Evolutionary conservation across 2,888 invertebrate genomes (phyloP).

Genomic region (Orthosia gothica): DNA sequence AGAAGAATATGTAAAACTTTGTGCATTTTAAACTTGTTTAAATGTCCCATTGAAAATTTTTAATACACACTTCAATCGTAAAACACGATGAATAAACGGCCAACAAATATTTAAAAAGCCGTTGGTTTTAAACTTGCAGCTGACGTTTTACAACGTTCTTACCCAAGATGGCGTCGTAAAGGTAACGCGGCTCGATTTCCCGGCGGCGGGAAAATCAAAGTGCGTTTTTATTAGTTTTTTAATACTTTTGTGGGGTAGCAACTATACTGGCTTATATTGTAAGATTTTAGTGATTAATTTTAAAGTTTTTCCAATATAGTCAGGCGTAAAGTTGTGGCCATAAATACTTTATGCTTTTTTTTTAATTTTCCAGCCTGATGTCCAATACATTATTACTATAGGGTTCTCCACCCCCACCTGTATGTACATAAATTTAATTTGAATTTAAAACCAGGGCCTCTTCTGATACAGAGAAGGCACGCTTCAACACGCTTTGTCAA

Average conservation of each 20-base stretch:
- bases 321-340: not conserved
- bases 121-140: slow-evolving; percentile 51
- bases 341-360: not conserved
- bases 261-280: not conserved
- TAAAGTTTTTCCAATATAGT: slow-evolving; percentile 22
- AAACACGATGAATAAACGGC: slow-evolving; percentile 45
- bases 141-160: slow-evolving; percentile 63
- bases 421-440: too few species aligned
- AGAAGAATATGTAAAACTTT: not conserved
- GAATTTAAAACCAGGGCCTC: too few species aligned
- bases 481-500: too few species aligned
- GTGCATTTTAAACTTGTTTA: slow-evolving; percentile 12
- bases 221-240: slow-evolving; percentile 57
- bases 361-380: not conserved
- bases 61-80: slow-evolving; percentile 41
- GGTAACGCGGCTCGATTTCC: slow-evolving; percentile 50
- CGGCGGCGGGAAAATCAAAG: slow-evolving; percentile 46
- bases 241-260: slow-evolving; percentile 33
- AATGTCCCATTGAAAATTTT: slow-evolving; percentile 20
- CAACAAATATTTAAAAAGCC: slow-evolving; percentile 62
- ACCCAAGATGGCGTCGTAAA: slow-evolving; percentile 55
- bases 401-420: not conserved
- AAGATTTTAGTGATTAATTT: slow-evolving; percentile 19
- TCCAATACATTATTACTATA: not conserved
- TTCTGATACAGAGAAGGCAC: too few species aligned